Base-by-base conservation (phyloP, 1,140 invertebrate species). In the Arion vulgaris region DNA sequence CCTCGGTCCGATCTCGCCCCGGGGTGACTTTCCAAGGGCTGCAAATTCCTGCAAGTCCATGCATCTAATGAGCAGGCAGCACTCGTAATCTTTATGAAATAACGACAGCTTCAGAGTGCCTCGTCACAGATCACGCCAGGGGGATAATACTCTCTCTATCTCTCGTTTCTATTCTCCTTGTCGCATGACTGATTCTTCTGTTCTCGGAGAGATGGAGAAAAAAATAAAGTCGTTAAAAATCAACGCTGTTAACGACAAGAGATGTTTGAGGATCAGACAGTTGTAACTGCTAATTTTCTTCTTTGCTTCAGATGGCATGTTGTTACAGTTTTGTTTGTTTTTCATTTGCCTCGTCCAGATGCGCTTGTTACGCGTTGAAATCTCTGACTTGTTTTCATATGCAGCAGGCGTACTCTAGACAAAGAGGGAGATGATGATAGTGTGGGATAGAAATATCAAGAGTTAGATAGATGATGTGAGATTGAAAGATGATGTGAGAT, bases 61-160 rank as follows among this genome's bases (percentile, higher is more conserved):
- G 62, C 62, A 66, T 32, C 62, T 66, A 66, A 66, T 66, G 62
- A 66, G 62, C n/a, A 66, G n/a, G 62, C 62, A 32, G 62, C 62
- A 66, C 62, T 66, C 62, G 62, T 66, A 66, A 66, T 32, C 62
- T 66, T 66, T 66, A 66, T 66, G 62, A 66, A 32, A 66, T 32
- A 66, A 66, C 62, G 62, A 66, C 62, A 66, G 2, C 62, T 34
- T 28, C 5, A 17, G 28, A 66, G 32, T 32, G 19, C 5, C 62
- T 66, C 62, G 62, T 66, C 62, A 66, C 62, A 66, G 62, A 66
- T 66, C 62, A 66, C 62, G 62, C 62, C 62, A 66, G 62, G 62
- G 62, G 62, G 62, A 66, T 66, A 66, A 66, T 28, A 28, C 9
- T 62, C 57, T 62, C 57, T 62, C 57, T 66, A n/a, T 9, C 51